Conservation (phyloP, 1,140 invertebrate genomes). For the Zaprionus nigranus region DNA sequence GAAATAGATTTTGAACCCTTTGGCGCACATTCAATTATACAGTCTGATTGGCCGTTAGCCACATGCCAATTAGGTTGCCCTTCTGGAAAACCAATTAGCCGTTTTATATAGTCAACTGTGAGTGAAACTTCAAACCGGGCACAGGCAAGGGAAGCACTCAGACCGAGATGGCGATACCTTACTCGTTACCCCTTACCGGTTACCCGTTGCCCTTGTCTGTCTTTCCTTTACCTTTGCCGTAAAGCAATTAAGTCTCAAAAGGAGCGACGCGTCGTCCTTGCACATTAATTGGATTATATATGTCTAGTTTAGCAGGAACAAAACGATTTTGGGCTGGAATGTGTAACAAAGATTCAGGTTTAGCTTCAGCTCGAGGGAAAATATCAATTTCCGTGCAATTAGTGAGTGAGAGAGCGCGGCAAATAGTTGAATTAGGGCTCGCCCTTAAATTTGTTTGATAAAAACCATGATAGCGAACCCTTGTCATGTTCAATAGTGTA, state of each 20-base stretch:
- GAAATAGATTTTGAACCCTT: conserved; percentile 30
- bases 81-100: conserved; percentile 75
- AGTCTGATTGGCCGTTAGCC: conserved; percentile 57
- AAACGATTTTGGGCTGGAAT: conserved; percentile 48
- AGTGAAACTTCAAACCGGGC: conserved; percentile 67
- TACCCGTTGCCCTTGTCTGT: conserved; percentile 1
- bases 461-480: conserved; percentile 1
- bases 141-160: conserved; percentile 11
- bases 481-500: conserved; percentile 14
- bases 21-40: conserved; percentile 65
- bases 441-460: not conserved
- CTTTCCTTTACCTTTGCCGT: conserved; percentile 37
- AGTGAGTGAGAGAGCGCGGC: not conserved
- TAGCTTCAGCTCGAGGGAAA: conserved; percentile 2
- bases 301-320: conserved; percentile 69
- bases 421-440: not conserved
- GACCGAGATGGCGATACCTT: conserved; percentile 30
- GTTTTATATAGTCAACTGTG: conserved; percentile 43
- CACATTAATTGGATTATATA: conserved; percentile 79
- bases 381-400: conserved; percentile 38
- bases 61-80: conserved; percentile 69
- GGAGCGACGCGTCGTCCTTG: conserved; percentile 64
- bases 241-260: conserved; percentile 74
- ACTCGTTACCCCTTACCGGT: conserved; percentile 11
- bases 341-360: conserved; percentile 25